A percentile compares a stretch with the other conserved stretches of the same genome.
These are phyloP conservation scores for Hirtodrosophila trivittata DNA, from an alignment of 2,888 invertebrate genomes.

Conservation along the genomic window DNA sequence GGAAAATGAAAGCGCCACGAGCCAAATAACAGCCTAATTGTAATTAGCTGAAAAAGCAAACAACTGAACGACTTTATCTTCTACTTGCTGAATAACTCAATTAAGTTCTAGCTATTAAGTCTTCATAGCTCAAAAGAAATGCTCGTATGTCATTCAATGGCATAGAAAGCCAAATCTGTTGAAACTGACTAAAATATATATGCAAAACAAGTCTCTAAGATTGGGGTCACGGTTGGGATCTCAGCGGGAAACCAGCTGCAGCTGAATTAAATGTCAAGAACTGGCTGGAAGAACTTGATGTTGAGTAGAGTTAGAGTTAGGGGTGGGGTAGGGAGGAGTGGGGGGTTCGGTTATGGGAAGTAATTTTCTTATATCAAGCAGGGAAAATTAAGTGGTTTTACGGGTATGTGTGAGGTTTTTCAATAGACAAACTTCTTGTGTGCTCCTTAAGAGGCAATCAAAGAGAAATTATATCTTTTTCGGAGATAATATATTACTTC, in stretches of 20 bases:
- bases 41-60: slow-evolving; percentile 31
- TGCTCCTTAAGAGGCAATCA: background rate
- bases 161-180: slow-evolving; percentile 50
- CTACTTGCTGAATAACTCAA: slow-evolving; percentile 23
- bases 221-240: slow-evolving; percentile 60
- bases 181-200: slow-evolving; percentile 51
- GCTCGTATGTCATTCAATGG: slow-evolving; percentile 46
- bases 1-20: slow-evolving; percentile 71
- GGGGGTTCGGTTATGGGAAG: slow-evolving; percentile 45
- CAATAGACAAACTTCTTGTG: background rate
- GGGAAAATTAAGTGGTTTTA: slow-evolving; percentile 3
- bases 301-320: background rate
- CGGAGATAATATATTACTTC: too few species aligned
- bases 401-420: slow-evolving; percentile 6
- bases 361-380: slow-evolving; percentile 30
- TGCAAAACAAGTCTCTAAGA: slow-evolving; percentile 67
- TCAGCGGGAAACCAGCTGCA: slow-evolving; percentile 43
- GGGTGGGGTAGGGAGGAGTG: slow-evolving; percentile 1
- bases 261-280: slow-evolving; percentile 49
- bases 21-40: slow-evolving; percentile 35
- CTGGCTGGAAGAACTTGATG: slow-evolving; percentile 21
- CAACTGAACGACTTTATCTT: background rate
- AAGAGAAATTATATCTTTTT: too few species aligned
- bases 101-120: slow-evolving; percentile 36
- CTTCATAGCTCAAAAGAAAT: background rate